Percentiles rank a stretch among this genome's conserved stretches.
Evolutionary conservation across 92 coral and sea anemone genomes (phyloP).

Genomic region (Epizoanthus stellaris): DNA sequence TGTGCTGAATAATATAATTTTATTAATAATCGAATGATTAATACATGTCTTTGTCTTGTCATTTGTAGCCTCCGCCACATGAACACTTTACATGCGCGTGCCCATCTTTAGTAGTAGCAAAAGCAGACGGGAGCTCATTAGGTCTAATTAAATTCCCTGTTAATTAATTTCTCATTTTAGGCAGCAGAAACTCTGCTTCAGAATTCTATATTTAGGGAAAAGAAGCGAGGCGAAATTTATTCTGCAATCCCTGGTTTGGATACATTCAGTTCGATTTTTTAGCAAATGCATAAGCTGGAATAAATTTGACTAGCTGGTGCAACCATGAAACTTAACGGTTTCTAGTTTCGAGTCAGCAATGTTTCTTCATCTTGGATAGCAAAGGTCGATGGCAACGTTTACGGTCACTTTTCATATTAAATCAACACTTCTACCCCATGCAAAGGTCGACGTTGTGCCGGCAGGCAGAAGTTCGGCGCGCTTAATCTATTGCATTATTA

Average conservation of each 20-base stretch:
- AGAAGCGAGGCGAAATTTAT: background rate
- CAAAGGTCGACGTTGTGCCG: constrained; percentile 71
- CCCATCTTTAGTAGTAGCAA: constrained; percentile 2
- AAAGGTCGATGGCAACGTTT: constrained; percentile 28
- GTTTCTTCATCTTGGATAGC: background rate
- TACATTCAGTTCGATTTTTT: too few species aligned
- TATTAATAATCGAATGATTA: constrained; percentile 22
- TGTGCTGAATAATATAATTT: constrained; percentile 15
- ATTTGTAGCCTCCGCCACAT: constrained; percentile 22
- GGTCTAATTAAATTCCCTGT: constrained; percentile 35
- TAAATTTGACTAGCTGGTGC: too few species aligned
- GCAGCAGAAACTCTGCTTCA: constrained; percentile 2
- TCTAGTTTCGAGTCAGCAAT: background rate
- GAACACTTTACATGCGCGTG: constrained; percentile 28
- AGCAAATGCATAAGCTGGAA: too few species aligned
- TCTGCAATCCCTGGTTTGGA: background rate
- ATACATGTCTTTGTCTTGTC: constrained; percentile 28
- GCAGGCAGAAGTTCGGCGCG: constrained; percentile 53
- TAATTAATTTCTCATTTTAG: constrained; percentile 37
- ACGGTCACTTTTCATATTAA: constrained; percentile 36
- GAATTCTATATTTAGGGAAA: background rate
- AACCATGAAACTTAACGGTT: background rate
- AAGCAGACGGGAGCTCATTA: constrained; percentile 4
- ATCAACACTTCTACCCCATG: constrained; percentile 71
- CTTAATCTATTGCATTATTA: background rate